phyloP scores from a whole-genome alignment of 2,888 invertebrate genomes.

The Trilocha varians region DNA sequence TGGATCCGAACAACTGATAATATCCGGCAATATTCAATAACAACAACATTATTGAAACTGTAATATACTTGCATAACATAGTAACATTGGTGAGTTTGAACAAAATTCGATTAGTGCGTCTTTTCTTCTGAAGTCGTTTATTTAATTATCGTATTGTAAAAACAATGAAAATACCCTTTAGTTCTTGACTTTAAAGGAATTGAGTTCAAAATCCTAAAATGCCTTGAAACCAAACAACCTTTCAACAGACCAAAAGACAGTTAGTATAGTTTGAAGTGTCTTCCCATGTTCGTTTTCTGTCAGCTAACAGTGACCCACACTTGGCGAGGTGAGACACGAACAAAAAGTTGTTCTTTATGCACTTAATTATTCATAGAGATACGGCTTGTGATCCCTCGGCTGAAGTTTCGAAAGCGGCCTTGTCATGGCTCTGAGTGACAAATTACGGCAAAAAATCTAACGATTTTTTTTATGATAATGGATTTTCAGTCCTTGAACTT shows the following conservation, averaged over 20 bases:
- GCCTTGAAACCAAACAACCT: too few species aligned
- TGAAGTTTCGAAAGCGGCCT: slow-evolving; percentile 39
- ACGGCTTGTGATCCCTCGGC: slow-evolving; percentile 47
- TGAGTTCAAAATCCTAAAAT: too few species aligned
- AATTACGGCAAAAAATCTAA: slow-evolving; percentile 37
- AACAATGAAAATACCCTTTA: too few species aligned
- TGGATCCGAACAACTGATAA: slow-evolving; percentile 7
- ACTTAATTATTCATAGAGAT: slow-evolving; percentile 66
- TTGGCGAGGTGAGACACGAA: slow-evolving; percentile 31
- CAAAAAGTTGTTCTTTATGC: slow-evolving; percentile 47
- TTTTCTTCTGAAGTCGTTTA: too few species aligned
- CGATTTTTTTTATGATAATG: slow-evolving; percentile 1
- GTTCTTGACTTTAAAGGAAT: too few species aligned
- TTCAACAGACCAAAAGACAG: too few species aligned
- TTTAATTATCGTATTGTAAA: too few species aligned
- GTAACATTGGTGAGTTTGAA: too few species aligned
- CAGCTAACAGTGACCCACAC: slow-evolving; percentile 42
- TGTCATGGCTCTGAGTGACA: slow-evolving; percentile 61
- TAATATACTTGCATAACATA: background rate
- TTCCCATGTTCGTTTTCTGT: slow-evolving; percentile 38
- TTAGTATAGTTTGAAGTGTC: slow-evolving; percentile 33
- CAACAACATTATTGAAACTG: background rate
- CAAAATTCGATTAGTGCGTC: too few species aligned
- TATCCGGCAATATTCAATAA: slow-evolving; percentile 5
- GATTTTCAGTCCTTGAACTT: slow-evolving; percentile 3